Conservation (phyloP, 2,888 invertebrate genomes). For the Adelognathus sp. region DNA sequence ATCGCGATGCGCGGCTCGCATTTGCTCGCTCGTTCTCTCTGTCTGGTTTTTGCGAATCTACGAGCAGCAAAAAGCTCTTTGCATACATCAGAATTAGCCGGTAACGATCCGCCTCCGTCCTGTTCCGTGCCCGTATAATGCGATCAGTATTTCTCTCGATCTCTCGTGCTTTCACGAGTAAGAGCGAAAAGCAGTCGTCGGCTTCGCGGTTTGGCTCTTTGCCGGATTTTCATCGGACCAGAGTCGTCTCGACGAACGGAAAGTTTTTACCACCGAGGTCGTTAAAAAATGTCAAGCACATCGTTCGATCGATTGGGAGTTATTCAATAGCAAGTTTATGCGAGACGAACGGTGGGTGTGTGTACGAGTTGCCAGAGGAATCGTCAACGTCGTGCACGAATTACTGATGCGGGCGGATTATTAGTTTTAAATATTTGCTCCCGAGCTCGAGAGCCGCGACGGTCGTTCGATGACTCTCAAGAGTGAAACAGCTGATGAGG, state of each 20-base stretch:
- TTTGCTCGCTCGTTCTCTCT: background rate
- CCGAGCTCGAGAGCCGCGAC: background rate
- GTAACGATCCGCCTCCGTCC: background rate
- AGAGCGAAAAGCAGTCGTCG: constrained; percentile 16
- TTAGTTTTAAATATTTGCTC: constrained; percentile 46
- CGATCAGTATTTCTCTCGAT: constrained; percentile 39
- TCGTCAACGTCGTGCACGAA: constrained; percentile 14
- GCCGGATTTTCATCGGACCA: constrained; percentile 32
- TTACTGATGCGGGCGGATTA: constrained; percentile 20
- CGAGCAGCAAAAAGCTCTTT: constrained; percentile 9
- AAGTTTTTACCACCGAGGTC: constrained; percentile 15
- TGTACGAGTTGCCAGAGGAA: background rate
- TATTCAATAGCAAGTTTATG: background rate
- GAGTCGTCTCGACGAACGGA: constrained; percentile 8
- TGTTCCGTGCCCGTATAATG: constrained; percentile 30
- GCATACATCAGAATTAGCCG: constrained; percentile 48
- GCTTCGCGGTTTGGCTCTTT: constrained; percentile 50
- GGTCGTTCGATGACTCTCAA: constrained; percentile 4
- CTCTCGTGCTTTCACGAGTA: background rate
- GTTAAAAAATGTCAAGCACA: constrained; percentile 39
- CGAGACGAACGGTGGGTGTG: background rate
- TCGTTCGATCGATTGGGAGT: background rate
- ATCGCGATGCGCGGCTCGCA: background rate
- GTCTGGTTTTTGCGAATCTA: background rate
- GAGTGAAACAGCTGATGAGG: constrained; percentile 18